Base-by-base conservation (phyloP, 2,888 invertebrate species). In the Leucophenga montana region DNA sequence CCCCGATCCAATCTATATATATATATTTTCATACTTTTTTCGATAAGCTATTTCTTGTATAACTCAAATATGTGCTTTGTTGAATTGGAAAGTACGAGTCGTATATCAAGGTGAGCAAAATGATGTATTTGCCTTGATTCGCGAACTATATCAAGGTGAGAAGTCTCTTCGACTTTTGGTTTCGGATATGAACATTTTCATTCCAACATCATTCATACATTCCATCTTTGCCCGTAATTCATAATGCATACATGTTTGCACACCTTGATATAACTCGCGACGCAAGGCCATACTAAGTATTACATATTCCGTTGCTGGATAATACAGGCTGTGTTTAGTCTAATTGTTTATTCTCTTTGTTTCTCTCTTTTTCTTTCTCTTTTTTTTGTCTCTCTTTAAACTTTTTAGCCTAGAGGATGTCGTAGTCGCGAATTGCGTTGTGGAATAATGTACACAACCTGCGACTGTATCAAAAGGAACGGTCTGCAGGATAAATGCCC, bases 401-500 rank as follows among this genome's bases (percentile, higher is more conserved):
- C 33, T 33, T 48, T 46, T 3, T 73, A 87, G 87, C 84, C 84
- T 74, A 75, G 78, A 66, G 78, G 78, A 67, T 89, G 90, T 48
- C 90, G 89, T 76, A 91, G 91, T 44, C 88, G 90, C 8, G 92
- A 92, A 82, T 80, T 92, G 53, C 88, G 90, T 3, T 89, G 86
- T 48, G 89, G 91, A 48, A 88, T 90, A 67, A 87, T 92, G 74
- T 90, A 91, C 72, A 88, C 89, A 13, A 90, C 90, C 48, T 92
- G 92, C 76, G 90, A 91, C 56, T 92, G 92, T 80, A 89, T 90
- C 72, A 90, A 90, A 79, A 87, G 90, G 11, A 91, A 92, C 76
- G 92, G 92, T 6, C 86, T 92, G 22, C 92, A 92, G 81, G 90
- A 92, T 69, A 90, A 91, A 72, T 92, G 92, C 78, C 90, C 89